phyloP scores from a whole-genome alignment of 2,888 invertebrate genomes.

The Pristionchus arcanus region DNA sequence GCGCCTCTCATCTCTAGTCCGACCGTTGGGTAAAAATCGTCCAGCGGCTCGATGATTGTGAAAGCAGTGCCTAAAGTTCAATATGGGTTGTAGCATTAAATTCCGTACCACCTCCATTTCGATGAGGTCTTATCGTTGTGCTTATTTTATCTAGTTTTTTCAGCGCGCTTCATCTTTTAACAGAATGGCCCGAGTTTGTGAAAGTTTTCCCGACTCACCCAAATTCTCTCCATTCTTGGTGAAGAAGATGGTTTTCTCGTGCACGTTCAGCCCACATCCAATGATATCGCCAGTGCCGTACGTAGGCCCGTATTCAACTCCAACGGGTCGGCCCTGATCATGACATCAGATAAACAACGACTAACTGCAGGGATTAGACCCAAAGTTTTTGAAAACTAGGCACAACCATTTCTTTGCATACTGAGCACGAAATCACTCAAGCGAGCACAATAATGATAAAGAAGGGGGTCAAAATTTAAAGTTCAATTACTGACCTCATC shows the following conservation, averaged over 20 bases:
- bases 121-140: too few relatives aligned
- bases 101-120: too few relatives aligned
- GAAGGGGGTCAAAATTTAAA: too few relatives aligned
- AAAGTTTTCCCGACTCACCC: slow-evolving; percentile 73
- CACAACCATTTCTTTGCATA: too few relatives aligned
- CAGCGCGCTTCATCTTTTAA: too few relatives aligned
- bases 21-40: slow-evolving; percentile 96
- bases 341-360: not conserved
- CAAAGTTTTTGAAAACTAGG: too few relatives aligned
- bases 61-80: slow-evolving; percentile 88
- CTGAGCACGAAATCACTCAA: too few relatives aligned
- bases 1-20: slow-evolving; percentile 98
- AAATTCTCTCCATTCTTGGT: slow-evolving; percentile 98
- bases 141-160: too few relatives aligned
- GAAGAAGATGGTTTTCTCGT: slow-evolving; percentile 99
- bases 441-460: too few relatives aligned
- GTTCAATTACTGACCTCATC: too few relatives aligned
- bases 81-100: not conserved
- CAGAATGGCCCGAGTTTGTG: too few relatives aligned
- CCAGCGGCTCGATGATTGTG: slow-evolving; percentile 91
- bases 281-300: slow-evolving; percentile 82
- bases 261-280: slow-evolving; percentile 97
- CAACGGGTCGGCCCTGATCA: slow-evolving; percentile 79
- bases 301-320: slow-evolving; percentile 85
- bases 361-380: too few relatives aligned